phyloP scores from a whole-genome alignment of 2,888 invertebrate genomes.

The Deilephila porcellus region DNA sequence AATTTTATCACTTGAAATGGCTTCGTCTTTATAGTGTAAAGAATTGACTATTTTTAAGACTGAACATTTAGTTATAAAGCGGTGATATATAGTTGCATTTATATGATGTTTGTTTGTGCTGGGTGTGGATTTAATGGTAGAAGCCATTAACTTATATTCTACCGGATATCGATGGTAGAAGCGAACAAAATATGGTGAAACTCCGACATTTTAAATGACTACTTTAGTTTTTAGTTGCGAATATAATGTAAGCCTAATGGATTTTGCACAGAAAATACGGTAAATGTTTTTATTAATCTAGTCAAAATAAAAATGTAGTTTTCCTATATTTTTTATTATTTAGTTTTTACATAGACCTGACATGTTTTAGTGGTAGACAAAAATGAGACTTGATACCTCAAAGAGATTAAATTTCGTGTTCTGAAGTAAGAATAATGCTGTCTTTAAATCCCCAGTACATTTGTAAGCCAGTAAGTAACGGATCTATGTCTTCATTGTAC shows the following conservation, averaged over 20 bases:
- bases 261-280: not conserved
- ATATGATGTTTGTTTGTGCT: not conserved
- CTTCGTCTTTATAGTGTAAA: conserved; percentile 22
- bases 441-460: too few species aligned
- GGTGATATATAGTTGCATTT: conserved; percentile 30
- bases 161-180: too few species aligned
- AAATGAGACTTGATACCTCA: too few species aligned
- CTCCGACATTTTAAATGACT: not conserved
- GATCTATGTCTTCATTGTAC: too few species aligned
- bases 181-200: not conserved
- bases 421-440: too few species aligned
- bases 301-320: too few species aligned
- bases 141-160: not conserved
- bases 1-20: conserved; percentile 14
- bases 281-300: too few species aligned
- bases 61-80: conserved; percentile 44
- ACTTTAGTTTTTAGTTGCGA: not conserved
- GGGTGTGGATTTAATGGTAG: not conserved
- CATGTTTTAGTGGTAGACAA: too few species aligned
- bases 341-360: too few species aligned
- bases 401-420: too few species aligned
- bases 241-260: not conserved
- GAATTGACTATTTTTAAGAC: conserved; percentile 43
- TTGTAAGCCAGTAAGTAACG: not conserved
- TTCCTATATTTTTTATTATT: too few species aligned